Percentiles rank a stretch among this genome's conserved stretches.
Conservation (phyloP, 2,113 vertebrate species). For the Ophthalmolycus amberensis region DNA sequence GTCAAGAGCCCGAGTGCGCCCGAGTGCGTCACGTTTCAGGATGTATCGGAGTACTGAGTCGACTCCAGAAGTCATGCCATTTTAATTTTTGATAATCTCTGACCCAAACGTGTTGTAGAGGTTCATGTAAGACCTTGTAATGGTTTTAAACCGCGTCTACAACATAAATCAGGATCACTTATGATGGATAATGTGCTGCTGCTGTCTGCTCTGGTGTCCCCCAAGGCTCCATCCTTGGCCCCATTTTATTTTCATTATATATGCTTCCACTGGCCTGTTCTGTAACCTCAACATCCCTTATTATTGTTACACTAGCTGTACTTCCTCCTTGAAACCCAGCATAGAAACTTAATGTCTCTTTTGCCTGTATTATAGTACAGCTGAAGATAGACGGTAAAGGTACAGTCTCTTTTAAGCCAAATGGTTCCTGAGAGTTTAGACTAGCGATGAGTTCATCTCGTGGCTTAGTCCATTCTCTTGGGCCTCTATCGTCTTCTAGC, state of each 20-base stretch:
- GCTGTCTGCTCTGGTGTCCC: neutral
- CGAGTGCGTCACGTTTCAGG: neutral
- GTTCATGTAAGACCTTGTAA: neutral
- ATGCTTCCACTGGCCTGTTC: neutral
- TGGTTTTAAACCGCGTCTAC: neutral
- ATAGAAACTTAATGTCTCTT: neutral
- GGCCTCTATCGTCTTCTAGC: neutral
- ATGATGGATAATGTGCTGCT: neutral
- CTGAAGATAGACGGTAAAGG: no score
- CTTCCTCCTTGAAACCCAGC: no score
- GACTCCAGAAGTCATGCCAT: neutral
- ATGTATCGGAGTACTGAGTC: neutral
- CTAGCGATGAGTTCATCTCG: neutral
- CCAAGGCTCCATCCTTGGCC: constrained; percentile 2
- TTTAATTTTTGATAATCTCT: neutral
- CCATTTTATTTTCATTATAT: neutral
- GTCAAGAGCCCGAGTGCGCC: neutral
- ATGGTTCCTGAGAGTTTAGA: neutral
- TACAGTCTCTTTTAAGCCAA: neutral
- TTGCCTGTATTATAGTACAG: no score
- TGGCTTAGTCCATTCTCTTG: neutral
- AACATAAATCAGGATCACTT: neutral
- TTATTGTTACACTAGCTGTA: neutral
- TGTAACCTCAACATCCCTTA: neutral
- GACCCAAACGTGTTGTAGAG: neutral